These are phyloP conservation scores for Apis laboriosa DNA, from an alignment of 1,140 invertebrate species.

Conservation along the genomic window DNA sequence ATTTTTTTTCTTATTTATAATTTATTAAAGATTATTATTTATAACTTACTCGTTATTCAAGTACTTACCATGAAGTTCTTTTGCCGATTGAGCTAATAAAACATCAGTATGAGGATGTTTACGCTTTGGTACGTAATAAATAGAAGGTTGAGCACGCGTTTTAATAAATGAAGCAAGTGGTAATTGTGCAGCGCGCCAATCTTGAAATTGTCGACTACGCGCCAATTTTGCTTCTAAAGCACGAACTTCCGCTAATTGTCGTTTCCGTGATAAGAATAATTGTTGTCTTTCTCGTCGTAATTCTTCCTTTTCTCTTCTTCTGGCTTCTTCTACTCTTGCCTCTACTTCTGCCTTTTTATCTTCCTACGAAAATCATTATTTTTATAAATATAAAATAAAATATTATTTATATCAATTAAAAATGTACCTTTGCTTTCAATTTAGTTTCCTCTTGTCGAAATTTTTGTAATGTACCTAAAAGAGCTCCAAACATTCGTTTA, in stretches of 20 bases:
- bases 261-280: conserved; percentile 91
- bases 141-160: conserved; percentile 91
- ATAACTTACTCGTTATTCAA: not conserved
- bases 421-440: conserved; percentile 87
- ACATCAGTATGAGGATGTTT: conserved; percentile 83
- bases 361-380: conserved; percentile 81
- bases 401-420: not conserved
- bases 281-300: conserved; percentile 92
- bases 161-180: conserved; percentile 91
- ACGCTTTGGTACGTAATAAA: conserved; percentile 93
- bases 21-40: not conserved
- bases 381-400: conserved; percentile 6
- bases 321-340: conserved; percentile 95
- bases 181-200: conserved; percentile 91
- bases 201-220: conserved; percentile 92
- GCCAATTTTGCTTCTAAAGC: conserved; percentile 95
- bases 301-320: conserved; percentile 92
- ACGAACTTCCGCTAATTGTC: conserved; percentile 93
- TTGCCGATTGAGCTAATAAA: conserved; percentile 82
- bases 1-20: no score
- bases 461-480: conserved; percentile 96
- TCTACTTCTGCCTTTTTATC: conserved; percentile 94
- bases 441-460: conserved; percentile 97
- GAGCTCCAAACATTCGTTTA: conserved; percentile 95
- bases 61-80: conserved; percentile 83